A percentile compares a stretch with the other conserved stretches of the same genome.
Evolutionary conservation across 2,113 vertebrate species (phyloP).

Genomic region (Gymnorhina tibicen): DNA sequence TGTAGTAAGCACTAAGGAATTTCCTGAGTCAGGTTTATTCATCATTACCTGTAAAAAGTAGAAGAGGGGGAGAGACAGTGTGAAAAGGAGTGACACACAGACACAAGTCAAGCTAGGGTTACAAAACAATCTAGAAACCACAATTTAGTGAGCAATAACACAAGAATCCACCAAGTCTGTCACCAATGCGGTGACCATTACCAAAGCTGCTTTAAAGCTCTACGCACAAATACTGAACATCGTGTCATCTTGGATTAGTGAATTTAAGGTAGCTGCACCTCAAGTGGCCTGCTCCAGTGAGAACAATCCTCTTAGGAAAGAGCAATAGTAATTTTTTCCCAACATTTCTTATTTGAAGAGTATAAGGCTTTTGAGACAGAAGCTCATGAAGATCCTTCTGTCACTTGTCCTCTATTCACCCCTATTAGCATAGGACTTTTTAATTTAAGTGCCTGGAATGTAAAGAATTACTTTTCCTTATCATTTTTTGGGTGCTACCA

Average conservation of each 20-base stretch:
- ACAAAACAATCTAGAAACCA: background rate
- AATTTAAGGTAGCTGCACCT: background rate
- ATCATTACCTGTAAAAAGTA: slow-evolving; percentile 73
- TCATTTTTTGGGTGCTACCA: background rate
- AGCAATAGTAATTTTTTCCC: background rate
- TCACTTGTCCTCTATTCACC: background rate
- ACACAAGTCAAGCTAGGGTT: background rate
- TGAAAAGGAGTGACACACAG: background rate
- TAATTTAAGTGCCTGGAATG: background rate
- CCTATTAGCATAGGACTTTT: background rate
- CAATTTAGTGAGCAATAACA: background rate
- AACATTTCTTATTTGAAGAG: background rate
- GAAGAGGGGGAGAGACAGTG: background rate
- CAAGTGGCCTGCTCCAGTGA: background rate
- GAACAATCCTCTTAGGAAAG: background rate
- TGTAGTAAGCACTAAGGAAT: background rate
- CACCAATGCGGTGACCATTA: background rate
- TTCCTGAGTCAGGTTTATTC: slow-evolving; percentile 71
- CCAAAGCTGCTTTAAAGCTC: background rate
- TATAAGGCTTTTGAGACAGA: background rate
- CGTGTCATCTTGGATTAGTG: background rate
- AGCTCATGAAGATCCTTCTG: background rate
- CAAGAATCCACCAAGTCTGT: background rate
- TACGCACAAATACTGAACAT: background rate
- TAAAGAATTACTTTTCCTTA: background rate